A percentile compares a stretch with the other conserved stretches of the same genome.
These are phyloP conservation scores for Dermochelys coriacea DNA, from an alignment of 2,797 vertebrate genomes.

Conservation along the genomic window DNA sequence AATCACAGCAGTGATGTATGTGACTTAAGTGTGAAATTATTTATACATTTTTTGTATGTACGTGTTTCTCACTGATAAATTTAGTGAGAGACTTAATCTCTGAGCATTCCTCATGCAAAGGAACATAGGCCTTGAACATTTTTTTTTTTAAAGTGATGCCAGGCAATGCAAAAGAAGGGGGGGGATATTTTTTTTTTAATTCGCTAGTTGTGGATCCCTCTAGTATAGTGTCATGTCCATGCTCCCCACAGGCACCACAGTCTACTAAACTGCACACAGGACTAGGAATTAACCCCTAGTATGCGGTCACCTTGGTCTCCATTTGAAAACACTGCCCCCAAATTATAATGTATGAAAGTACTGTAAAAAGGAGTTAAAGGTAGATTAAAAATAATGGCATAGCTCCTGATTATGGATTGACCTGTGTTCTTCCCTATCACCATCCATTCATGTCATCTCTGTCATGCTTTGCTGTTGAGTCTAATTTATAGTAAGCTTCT, in stretches of 20 bases:
- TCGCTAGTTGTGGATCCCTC: not conserved
- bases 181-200: not conserved
- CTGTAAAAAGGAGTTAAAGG: not conserved
- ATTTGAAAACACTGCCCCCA: rapidly evolving
- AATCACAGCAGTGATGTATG: not conserved
- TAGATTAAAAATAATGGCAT: not conserved
- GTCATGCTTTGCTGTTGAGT: not conserved
- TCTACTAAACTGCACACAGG: rapidly evolving
- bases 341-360: not conserved
- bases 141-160: not conserved
- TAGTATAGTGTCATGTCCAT: not conserved
- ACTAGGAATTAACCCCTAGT: rapidly evolving
- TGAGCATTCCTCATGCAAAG: not conserved
- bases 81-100: not conserved
- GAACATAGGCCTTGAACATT: not conserved
- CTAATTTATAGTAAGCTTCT: not conserved
- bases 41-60: not conserved
- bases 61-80: not conserved
- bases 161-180: too few species aligned
- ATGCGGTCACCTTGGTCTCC: rapidly evolving
- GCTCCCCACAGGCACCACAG: rapidly evolving
- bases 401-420: not conserved
- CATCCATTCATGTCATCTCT: rapidly evolving
- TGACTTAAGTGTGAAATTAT: not conserved
- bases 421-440: rapidly evolving